Percentiles rank a stretch among this genome's conserved stretches.
phyloP scores from a whole-genome alignment of 2,888 invertebrate genomes.

The Alloplasta piceator region DNA sequence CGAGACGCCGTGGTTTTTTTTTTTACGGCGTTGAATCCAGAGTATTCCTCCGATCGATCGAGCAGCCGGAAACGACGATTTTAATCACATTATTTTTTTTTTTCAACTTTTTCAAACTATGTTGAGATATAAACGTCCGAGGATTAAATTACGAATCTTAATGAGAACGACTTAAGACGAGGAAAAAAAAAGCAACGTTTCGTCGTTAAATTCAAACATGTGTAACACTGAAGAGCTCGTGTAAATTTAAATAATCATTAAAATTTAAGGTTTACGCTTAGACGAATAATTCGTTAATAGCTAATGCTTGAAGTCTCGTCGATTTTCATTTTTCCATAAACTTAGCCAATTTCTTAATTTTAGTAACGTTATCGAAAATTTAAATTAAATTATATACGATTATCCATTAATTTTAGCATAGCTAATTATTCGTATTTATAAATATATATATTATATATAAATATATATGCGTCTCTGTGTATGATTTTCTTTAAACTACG shows the following conservation, averaged over 20 bases:
- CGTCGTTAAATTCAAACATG: background rate
- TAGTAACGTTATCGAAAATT: conserved; percentile 40
- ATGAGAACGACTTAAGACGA: conserved; percentile 6
- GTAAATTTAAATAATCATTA: conserved; percentile 4
- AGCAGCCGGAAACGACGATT: conserved; percentile 29
- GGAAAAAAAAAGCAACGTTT: background rate
- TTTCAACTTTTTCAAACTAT: background rate
- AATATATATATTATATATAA: conserved; percentile 17
- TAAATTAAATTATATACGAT: background rate
- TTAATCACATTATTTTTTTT: conserved; percentile 2
- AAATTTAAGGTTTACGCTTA: conserved; percentile 31
- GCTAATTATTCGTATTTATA: conserved; percentile 23
- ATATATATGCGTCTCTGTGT: conserved; percentile 19
- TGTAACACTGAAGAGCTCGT: background rate
- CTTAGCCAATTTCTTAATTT: conserved; percentile 50
- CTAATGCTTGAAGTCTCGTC: conserved; percentile 16
- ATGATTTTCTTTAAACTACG: conserved; percentile 17
- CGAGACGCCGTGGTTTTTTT: conserved; percentile 41
- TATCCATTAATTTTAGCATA: conserved; percentile 13
- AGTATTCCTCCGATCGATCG: conserved; percentile 55
- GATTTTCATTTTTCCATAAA: background rate
- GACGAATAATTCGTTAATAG: conserved; percentile 20
- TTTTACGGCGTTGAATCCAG: conserved; percentile 64
- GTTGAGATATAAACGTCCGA: background rate
- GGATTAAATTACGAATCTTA: conserved; percentile 16